Percentiles rank a stretch among this genome's conserved stretches.
These are phyloP conservation scores for Poeciliopsis paucimaculata DNA, from an alignment of 2,797 vertebrate genomes.

Conservation along the genomic window DNA sequence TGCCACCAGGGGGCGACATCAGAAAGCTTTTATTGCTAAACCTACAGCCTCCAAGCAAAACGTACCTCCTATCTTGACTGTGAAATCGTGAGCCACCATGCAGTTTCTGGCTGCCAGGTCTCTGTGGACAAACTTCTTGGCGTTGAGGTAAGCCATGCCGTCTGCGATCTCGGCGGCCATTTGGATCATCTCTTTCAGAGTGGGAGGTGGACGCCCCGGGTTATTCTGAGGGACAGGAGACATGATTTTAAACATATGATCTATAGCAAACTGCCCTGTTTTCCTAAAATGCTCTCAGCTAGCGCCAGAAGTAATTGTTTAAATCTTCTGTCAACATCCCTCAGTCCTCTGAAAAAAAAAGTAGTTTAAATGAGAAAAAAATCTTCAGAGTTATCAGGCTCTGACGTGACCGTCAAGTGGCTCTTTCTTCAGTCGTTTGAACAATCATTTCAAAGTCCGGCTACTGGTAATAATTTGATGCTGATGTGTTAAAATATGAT, in stretches of 20 bases:
- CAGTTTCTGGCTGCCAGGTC: constrained; percentile 97
- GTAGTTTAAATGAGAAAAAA: no score
- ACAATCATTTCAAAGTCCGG: no score
- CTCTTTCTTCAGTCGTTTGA: no score
- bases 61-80: constrained; percentile 94
- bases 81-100: constrained; percentile 94
- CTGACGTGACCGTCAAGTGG: no score
- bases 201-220: constrained; percentile 89
- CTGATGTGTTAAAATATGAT: no score
- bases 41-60: neutral
- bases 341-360: neutral
- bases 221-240: constrained; percentile 84
- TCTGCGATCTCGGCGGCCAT: constrained; percentile 96
- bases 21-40: neutral
- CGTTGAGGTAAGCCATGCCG: constrained; percentile 96
- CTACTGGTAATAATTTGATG: no score
- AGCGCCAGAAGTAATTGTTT: constrained; percentile 12
- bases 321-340: constrained; percentile 32
- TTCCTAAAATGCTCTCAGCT: constrained; percentile 4
- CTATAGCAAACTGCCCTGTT: constrained; percentile 7
- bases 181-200: constrained; percentile 94
- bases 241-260: neutral
- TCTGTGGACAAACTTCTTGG: constrained; percentile 97
- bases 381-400: no score
- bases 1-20: constrained; percentile 15